Evolutionary conservation across 1,140 invertebrate species (phyloP).

Genomic region (Cryptotermes secundus): DNA sequence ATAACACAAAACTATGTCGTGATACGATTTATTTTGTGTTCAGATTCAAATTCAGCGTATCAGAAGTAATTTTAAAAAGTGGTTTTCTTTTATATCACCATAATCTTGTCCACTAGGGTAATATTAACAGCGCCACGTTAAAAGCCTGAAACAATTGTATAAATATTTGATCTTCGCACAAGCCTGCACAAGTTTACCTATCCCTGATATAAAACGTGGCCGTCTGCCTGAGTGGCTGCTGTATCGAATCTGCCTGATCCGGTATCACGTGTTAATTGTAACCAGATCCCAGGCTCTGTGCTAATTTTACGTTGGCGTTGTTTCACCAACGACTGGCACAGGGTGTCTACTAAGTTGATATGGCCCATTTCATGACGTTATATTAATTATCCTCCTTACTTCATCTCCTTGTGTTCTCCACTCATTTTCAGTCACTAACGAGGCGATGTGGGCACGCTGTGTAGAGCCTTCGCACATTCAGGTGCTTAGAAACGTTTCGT

Average conservation of each 20-base stretch:
- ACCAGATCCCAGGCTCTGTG: not conserved
- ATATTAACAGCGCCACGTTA: too few relatives aligned
- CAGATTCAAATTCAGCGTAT: too few relatives aligned
- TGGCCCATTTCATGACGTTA: not conserved
- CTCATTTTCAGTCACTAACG: not conserved
- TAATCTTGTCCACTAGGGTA: too few relatives aligned
- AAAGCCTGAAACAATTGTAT: too few relatives aligned
- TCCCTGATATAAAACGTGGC: not conserved
- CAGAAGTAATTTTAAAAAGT: too few relatives aligned
- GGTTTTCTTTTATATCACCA: too few relatives aligned
- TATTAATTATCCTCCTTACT: not conserved
- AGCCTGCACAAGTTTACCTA: not conserved
- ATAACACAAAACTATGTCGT: too few relatives aligned
- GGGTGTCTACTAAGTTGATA: conserved; percentile 3
- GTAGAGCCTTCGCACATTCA: not conserved
- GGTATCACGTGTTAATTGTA: conserved; percentile 16
- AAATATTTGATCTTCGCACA: too few relatives aligned
- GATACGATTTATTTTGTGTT: too few relatives aligned
- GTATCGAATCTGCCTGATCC: conserved; percentile 1
- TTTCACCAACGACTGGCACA: not conserved
- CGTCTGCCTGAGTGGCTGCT: not conserved
- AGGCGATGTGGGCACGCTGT: not conserved
- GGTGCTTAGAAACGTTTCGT: not conserved
- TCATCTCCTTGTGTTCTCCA: not conserved
- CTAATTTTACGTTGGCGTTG: not conserved